Conservation (phyloP, 2,113 vertebrate genomes). For the Ammodytes marinus region DNA sequence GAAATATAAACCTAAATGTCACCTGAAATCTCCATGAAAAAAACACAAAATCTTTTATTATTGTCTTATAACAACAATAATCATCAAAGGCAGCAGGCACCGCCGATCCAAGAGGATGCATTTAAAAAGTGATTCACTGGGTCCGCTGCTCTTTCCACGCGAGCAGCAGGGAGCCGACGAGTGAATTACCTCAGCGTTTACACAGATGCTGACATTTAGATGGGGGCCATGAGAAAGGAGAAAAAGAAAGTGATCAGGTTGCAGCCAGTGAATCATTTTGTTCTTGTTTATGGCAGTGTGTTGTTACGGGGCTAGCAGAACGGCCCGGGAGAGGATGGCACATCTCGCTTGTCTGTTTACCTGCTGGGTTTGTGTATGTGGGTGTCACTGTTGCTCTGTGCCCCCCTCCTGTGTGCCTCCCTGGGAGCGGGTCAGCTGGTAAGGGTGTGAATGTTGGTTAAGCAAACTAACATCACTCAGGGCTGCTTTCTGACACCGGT, state of each 20-base stretch:
- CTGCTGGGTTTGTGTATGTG: slow-evolving; percentile 43
- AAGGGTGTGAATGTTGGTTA: slow-evolving; percentile 55
- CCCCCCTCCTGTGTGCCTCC: slow-evolving; percentile 24
- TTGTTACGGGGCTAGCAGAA: slow-evolving; percentile 23
- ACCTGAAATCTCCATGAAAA: not conserved
- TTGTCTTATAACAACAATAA: slow-evolving; percentile 7
- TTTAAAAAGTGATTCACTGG: slow-evolving; percentile 42
- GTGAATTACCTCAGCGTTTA: slow-evolving; percentile 76
- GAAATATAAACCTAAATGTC: slow-evolving; percentile 30
- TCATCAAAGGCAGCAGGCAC: slow-evolving; percentile 10
- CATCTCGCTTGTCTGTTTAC: slow-evolving; percentile 29
- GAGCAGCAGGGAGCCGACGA: slow-evolving; percentile 55
- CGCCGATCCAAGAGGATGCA: slow-evolving; percentile 46
- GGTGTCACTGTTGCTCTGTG: slow-evolving; percentile 41
- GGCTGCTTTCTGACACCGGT: slow-evolving; percentile 25
- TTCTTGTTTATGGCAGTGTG: slow-evolving; percentile 25
- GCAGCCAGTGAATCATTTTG: slow-evolving; percentile 42
- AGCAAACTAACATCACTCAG: slow-evolving; percentile 55
- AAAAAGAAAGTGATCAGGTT: slow-evolving; percentile 53
- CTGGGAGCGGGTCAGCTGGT: slow-evolving; percentile 46
- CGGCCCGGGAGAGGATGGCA: not conserved
- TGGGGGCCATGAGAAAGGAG: slow-evolving; percentile 64
- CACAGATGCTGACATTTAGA: slow-evolving; percentile 77
- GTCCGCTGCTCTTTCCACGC: slow-evolving; percentile 38
- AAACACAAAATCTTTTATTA: not conserved